These are phyloP conservation scores for Echeneis naucrates DNA, from an alignment of 2,797 vertebrate genomes.

Conservation along the genomic window DNA sequence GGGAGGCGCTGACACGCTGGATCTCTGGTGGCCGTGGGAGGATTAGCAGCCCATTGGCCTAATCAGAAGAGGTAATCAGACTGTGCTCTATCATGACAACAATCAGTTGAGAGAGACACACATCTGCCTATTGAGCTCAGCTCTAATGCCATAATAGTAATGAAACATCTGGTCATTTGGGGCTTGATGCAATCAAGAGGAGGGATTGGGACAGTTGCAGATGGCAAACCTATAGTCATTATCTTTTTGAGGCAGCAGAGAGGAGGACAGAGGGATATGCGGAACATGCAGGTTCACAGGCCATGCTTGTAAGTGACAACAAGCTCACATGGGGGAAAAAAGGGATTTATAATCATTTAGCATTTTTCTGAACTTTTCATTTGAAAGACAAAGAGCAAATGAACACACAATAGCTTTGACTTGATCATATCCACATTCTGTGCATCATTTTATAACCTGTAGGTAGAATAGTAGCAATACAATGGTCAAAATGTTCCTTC, in stretches of 20 bases:
- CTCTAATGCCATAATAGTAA: constrained; percentile 87
- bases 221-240: constrained; percentile 78
- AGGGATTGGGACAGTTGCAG: constrained; percentile 80
- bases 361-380: background rate
- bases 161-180: constrained; percentile 86
- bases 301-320: constrained; percentile 18
- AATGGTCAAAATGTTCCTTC: background rate
- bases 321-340: constrained; percentile 24
- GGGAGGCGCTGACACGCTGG: constrained; percentile 45
- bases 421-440: background rate
- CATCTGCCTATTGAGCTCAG: constrained; percentile 87
- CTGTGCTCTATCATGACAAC: constrained; percentile 80
- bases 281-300: constrained; percentile 45
- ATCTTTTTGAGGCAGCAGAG: constrained; percentile 57
- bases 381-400: background rate
- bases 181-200: constrained; percentile 82
- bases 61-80: constrained; percentile 82
- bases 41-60: constrained; percentile 79
- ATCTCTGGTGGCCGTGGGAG: constrained; percentile 53
- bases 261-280: constrained; percentile 36
- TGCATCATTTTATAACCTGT: background rate
- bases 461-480: too few species aligned
- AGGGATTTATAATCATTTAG: background rate
- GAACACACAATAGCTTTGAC: background rate
- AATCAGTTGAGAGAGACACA: constrained; percentile 79